Evolutionary conservation across 2,888 invertebrate species (phyloP), one percentile per base, ranked within the genome.

Genomic region (Mallateleia sp.): DNA sequence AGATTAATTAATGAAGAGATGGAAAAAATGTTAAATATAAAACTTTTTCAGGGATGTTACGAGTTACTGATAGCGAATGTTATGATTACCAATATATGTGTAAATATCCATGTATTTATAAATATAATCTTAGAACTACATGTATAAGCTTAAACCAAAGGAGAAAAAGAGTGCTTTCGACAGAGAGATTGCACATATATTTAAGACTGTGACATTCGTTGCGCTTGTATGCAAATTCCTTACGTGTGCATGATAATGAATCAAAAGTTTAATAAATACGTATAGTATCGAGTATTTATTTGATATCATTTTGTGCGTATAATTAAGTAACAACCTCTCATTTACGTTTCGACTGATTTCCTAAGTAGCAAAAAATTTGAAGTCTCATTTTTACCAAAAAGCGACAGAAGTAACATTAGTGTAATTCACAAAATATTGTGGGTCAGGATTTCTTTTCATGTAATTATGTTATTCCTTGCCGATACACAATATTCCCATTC

Each of bases 161-260:
- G 83, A 80, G 38, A 75, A 80, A 69, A 91, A n/a, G n/a, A 89
- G 91, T 88, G 89, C 86, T 89, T 85, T 69, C 81, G 64, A 66
- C 77, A 67, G n/a, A n/a, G n/a, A n/a, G 87, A 77, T 78, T 94
- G 94, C 94, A 94, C 90, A 56, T 85, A 79, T 74, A 94, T 94
- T 83, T 69, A 94, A 92, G 91, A 93, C 93, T 93, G 93, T 91
- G 90, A 92, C 77, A 84, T 62, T 77, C 88, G 85, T 89, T 90
- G 92, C 91, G 85, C 91, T 91, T 90, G 88, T 86, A 89, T 88
- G 89, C 82, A 79, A 78, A 90, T 89, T 82, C 72, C 87, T 89
- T 89, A 90, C 89, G 86, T 85, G 91, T 93, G 90, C 91, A 91
- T 91, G 90, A 91, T 92, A 92, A 89, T 90, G 90, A 90, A 89